Evolutionary conservation across 1,140 invertebrate genomes (phyloP), one percentile per base, ranked within the genome.

Genomic region (Neocloeon triangulifer): DNA sequence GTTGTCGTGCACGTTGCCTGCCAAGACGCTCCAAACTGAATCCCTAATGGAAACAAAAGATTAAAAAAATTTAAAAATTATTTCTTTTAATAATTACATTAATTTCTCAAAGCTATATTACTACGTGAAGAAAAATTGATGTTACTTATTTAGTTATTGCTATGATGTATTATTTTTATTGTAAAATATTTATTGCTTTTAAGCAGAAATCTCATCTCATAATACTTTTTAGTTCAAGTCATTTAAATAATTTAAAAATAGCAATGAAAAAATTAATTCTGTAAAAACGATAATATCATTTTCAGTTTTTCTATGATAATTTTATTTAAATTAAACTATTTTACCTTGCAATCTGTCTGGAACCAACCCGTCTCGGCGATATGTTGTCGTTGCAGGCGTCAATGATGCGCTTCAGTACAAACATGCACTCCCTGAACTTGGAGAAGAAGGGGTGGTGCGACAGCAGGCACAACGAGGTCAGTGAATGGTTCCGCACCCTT

Each of bases 361-460:
- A 89, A 27, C 85, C 85, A 13, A 88, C 74, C 45, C 82, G 68
- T 45, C 74, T 64, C 19, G 79, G 78, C 46, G 79, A 71, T 26
- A 78, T 81, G 46, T 78, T 81, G 59, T 96, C 86, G 57, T 92
- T 88, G 56, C 88, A 95, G 29, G 86, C 82, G 58, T 97, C 89
- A 45, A 98, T 92, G 34, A 98, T 60, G 48, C 79, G 82, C 52
- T 89, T 85, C 41, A 99, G 60, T 44, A 94, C 77, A 56, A 84
- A 86, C 37, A 98, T 67, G 61, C 91, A 94, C 59, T 97, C 86
- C 35, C 92, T 76, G 62, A 97, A 97, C 46, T 78, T 88, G 25
- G 88, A 80, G 53, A 98, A 94, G 56, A 99, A 97, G 21, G 92
- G 91, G 66, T 99, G 94, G 66, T 99, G 94, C 38, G 89, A 96